phyloP scores from a whole-genome alignment of 2,797 vertebrate genomes.

The Numenius phaeopus region DNA sequence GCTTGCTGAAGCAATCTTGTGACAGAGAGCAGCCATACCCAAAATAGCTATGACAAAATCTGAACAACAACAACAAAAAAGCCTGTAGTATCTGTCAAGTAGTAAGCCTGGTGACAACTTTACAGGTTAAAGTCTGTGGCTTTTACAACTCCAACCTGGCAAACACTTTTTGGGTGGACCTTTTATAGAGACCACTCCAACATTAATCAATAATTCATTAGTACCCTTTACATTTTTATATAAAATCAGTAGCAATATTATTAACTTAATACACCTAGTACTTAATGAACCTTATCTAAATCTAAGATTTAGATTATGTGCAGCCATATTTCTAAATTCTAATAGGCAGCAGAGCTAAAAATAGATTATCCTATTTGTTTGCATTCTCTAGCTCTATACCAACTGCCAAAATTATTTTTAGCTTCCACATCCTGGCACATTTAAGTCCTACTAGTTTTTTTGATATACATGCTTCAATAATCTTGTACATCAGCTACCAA shows the following conservation, averaged over 20 bases:
- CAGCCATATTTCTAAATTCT: neutral
- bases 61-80: neutral
- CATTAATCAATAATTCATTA: neutral
- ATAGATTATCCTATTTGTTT: conserved; percentile 15
- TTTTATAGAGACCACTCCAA: neutral
- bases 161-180: neutral
- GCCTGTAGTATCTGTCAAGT: neutral
- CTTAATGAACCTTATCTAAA: neutral
- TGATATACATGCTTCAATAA: conserved; percentile 30
- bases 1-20: neutral
- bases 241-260: neutral
- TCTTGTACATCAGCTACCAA: neutral
- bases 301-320: neutral
- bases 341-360: conserved; percentile 6
- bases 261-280: neutral
- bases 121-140: neutral
- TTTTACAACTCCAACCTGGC: neutral
- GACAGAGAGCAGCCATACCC: neutral
- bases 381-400: neutral
- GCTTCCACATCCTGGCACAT: neutral
- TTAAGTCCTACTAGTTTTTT: conserved; percentile 17
- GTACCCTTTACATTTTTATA: neutral
- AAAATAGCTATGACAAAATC: neutral
- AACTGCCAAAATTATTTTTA: conserved; percentile 51
- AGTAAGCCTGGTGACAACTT: neutral